Evolutionary conservation across 92 coral and sea anemone species (phyloP), one percentile per base, ranked within the genome.

Genomic region (Epizoanthus scotinus): DNA sequence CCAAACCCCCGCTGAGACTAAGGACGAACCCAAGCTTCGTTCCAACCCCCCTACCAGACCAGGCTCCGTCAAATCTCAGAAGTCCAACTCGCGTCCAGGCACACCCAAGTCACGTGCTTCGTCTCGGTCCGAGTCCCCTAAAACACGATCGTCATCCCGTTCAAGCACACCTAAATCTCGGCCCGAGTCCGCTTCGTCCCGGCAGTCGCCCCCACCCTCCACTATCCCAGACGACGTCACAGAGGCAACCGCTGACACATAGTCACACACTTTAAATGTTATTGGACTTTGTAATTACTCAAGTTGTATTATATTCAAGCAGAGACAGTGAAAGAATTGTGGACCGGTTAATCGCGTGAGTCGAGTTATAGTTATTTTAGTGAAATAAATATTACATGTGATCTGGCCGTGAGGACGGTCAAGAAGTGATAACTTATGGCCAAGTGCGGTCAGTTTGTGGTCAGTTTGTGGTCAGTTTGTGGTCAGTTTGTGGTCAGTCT

Each of bases 111-210:
- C 90, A 9, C 87, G 77, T 66, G 56, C 74, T 38, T 85, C 94
- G 28, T 64, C 96, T 54, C 83, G 93, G 56, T 81, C 86, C 59
- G 86, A 85, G 14, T 91, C 96, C 17, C 78, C 89, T 2, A 86
- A 74, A 75, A 68, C 84, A 24, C 68, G 78, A 31, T 82, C 91
- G 19, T 83, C 92, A 15, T 78, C 90, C 38, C 82, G 85, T 22
- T 10, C 91, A 20, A 79, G 87, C 40, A 81, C 87, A 71, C 85
- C 91, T 1, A 92, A 87, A 78, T 85, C 97, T 85, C 97, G 94
- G 31, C 89, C 97, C 58, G 90, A 85, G 40, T 90, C 94, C 57
- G 86, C 88, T 25, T 85, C 97, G 6, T 79, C 97, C 9, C 84
- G 87, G 22, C 88, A 86, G 22, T 92, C 97, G 87, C 73, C 87